These are phyloP conservation scores for Drosophila buzzatii DNA, from an alignment of 2,888 invertebrate genomes.

Conservation along the genomic window DNA sequence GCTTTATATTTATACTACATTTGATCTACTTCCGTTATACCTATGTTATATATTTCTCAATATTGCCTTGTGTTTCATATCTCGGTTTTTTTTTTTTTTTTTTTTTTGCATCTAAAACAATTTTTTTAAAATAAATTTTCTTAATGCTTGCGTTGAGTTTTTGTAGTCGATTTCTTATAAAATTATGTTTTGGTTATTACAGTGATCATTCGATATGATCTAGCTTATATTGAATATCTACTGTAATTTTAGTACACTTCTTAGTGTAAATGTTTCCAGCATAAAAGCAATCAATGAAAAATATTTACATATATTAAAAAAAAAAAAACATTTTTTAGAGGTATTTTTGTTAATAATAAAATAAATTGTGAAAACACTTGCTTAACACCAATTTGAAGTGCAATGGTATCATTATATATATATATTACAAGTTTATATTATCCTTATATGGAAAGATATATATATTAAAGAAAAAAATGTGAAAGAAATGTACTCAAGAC, in stretches of 20 bases:
- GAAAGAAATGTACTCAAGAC: constrained; percentile 7
- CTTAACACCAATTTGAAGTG: constrained; percentile 18
- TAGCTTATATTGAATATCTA: constrained; percentile 11
- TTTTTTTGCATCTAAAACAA: constrained; percentile 12
- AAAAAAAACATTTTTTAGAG: background rate
- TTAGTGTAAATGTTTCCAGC: constrained; percentile 2
- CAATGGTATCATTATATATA: constrained; percentile 6
- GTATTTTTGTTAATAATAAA: constrained; percentile 3
- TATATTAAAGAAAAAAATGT: background rate
- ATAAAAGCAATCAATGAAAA: constrained; percentile 1
- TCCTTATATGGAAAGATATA: constrained; percentile 13
- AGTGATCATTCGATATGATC: constrained; percentile 1
- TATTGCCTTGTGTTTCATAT: constrained; percentile 6
- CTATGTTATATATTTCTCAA: constrained; percentile 5
- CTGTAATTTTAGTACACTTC: constrained; percentile 11
- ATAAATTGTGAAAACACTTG: constrained; percentile 6
- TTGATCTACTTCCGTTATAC: background rate
- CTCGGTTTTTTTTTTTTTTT: constrained; percentile 6
- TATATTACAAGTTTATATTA: constrained; percentile 18
- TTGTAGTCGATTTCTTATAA: constrained; percentile 17
- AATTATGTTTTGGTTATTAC: background rate
- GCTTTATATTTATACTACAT: constrained; percentile 16
- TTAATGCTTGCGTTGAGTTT: constrained; percentile 27
- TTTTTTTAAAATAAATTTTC: constrained; percentile 5
- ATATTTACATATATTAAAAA: background rate